Conservation (phyloP, 2,888 invertebrate genomes). For the Euplexia lucipara region DNA sequence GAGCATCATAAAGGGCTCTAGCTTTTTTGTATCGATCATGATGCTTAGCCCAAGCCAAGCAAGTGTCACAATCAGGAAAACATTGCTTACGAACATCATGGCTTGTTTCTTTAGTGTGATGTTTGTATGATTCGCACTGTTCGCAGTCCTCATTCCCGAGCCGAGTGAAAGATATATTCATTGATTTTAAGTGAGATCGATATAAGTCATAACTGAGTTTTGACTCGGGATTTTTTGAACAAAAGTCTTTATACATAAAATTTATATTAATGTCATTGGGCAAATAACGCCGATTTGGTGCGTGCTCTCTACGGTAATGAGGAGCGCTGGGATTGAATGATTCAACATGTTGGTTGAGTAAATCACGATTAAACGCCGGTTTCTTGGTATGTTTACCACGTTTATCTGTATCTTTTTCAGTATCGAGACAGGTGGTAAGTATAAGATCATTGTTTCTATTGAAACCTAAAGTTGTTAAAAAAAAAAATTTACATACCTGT, state of each 20-base stretch:
- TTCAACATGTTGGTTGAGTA: conserved; percentile 21
- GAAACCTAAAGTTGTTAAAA: conserved; percentile 31
- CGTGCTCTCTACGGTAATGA: conserved; percentile 29
- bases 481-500: conserved; percentile 39
- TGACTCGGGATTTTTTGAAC: conserved; percentile 20
- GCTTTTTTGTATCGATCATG: conserved; percentile 12
- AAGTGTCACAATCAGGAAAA: conserved; percentile 10
- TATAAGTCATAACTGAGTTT: conserved; percentile 33
- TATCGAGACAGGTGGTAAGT: conserved; percentile 9
- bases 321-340: conserved; percentile 22
- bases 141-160: conserved; percentile 36
- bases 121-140: conserved; percentile 21
- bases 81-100: conserved; percentile 13
- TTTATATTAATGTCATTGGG: conserved; percentile 20
- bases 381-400: conserved; percentile 26
- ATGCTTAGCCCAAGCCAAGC: conserved; percentile 7
- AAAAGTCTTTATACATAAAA: conserved; percentile 22
- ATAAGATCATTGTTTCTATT: conserved; percentile 22
- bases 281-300: conserved; percentile 19
- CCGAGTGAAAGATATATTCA: conserved; percentile 37
- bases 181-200: conserved; percentile 25
- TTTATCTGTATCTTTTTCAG: conserved; percentile 11
- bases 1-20: conserved; percentile 5
- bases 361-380: conserved; percentile 20
- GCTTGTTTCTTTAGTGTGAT: conserved; percentile 18